A percentile compares a stretch with the other conserved stretches of the same genome.
Conservation (phyloP, 2,797 vertebrate genomes). For the Pseudochromis fuscus region DNA sequence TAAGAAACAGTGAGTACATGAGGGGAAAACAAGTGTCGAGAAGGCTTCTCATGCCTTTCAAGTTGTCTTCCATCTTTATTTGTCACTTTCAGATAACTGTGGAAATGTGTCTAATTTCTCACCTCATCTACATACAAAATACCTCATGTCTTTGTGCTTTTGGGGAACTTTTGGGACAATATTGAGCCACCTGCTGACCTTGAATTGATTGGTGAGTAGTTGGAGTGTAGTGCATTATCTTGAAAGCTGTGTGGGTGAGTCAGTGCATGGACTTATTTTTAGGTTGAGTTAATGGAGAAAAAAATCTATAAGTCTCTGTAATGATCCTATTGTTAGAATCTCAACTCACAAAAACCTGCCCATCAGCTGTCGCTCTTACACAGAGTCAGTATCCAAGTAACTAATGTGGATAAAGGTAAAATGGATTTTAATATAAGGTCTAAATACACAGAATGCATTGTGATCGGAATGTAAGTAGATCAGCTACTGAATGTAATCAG, state of each 20-base stretch:
- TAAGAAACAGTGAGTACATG: conserved; percentile 21
- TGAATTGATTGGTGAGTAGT: conserved; percentile 69
- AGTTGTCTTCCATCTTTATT: conserved; percentile 34
- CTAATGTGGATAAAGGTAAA: not conserved
- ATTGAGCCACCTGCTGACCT: conserved; percentile 63
- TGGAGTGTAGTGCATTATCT: conserved; percentile 47
- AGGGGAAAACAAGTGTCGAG: conserved; percentile 38
- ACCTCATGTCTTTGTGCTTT: conserved; percentile 26
- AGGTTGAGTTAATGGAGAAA: conserved; percentile 32
- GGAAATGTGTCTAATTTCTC: conserved; percentile 37
- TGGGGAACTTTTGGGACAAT: conserved; percentile 47
- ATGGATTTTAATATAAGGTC: not conserved
- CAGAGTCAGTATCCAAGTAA: not conserved
- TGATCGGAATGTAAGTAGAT: too few relatives aligned
- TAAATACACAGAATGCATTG: not conserved
- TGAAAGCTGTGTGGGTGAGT: conserved; percentile 51
- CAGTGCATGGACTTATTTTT: conserved; percentile 47
- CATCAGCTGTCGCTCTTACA: conserved; percentile 29
- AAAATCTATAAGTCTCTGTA: conserved; percentile 50
- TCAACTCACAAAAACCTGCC: conserved; percentile 37
- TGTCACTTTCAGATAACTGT: conserved; percentile 36
- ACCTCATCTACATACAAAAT: conserved; percentile 51
- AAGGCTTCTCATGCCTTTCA: conserved; percentile 54
- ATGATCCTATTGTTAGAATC: conserved; percentile 50
- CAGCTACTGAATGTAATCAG: too few relatives aligned